A percentile compares a stretch with the other conserved stretches of the same genome.
Evolutionary conservation across 1,140 invertebrate species (phyloP).

Genomic region (Colletes gigas): DNA sequence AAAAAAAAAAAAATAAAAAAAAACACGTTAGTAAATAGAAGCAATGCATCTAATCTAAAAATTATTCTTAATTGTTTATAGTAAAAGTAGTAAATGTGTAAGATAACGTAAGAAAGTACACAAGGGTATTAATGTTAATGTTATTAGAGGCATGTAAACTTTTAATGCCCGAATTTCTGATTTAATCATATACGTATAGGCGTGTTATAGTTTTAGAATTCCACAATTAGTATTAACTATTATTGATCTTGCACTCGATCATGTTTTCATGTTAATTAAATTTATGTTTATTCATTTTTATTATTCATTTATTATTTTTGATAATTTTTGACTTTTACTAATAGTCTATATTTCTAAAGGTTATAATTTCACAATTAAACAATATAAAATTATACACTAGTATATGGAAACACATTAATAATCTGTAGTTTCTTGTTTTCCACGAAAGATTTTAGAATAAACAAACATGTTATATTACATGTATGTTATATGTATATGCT

Average conservation of each 20-base stretch:
- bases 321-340: constrained; percentile 1
- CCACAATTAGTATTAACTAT: constrained; percentile 17
- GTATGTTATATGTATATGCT: constrained; percentile 18
- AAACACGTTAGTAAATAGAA: constrained; percentile 17
- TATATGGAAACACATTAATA: constrained; percentile 4
- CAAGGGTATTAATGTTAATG: constrained; percentile 42
- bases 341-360: constrained; percentile 4
- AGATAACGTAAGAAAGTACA: constrained; percentile 44
- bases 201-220: constrained; percentile 14
- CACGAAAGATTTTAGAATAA: constrained; percentile 24
- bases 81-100: constrained; percentile 37
- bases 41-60: constrained; percentile 35
- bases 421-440: constrained; percentile 3
- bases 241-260: constrained; percentile 7
- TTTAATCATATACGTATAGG: constrained; percentile 7
- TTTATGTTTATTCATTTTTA: constrained; percentile 55
- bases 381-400: constrained; percentile 29
- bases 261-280: constrained; percentile 11
- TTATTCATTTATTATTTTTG: constrained; percentile 38
- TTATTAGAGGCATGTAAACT: constrained; percentile 34
- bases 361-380: constrained; percentile 9
- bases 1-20: not conserved
- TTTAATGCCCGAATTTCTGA: constrained; percentile 20
- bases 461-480: constrained; percentile 12
- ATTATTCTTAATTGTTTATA: constrained; percentile 44